A percentile compares a stretch with the other conserved stretches of the same genome.
Conservation (phyloP, 2,113 vertebrate genomes). For the Embiotoca jacksoni region DNA sequence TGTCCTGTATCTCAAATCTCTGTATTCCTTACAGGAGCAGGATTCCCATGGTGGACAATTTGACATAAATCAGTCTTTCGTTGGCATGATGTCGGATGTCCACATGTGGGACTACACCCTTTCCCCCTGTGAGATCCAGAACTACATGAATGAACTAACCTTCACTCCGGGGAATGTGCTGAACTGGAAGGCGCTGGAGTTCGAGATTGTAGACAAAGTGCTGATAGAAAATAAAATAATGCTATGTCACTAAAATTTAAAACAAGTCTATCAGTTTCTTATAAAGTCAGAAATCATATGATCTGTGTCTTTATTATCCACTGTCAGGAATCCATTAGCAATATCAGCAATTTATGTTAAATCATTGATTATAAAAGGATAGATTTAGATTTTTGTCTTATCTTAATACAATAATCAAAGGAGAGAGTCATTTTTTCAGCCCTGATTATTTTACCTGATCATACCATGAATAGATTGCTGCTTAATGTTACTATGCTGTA, state of each 20-base stretch:
- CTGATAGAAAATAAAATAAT: slow-evolving; percentile 50
- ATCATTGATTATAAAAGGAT: neutral
- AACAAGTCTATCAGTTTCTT: neutral
- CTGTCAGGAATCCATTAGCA: neutral
- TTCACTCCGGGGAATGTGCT: slow-evolving; percentile 47
- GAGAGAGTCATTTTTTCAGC: too few relatives aligned
- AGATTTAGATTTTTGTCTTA: neutral
- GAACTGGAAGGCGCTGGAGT: slow-evolving; percentile 29
- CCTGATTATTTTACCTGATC: too few relatives aligned
- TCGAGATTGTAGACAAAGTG: slow-evolving; percentile 35
- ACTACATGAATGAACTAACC: neutral
- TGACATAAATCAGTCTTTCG: slow-evolving; percentile 25
- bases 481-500: too few relatives aligned
- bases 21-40: slow-evolving; percentile 35
- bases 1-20: too few relatives aligned
- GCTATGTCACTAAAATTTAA: slow-evolving; percentile 4
- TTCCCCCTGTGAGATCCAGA: slow-evolving; percentile 35
- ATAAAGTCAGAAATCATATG: neutral
- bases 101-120: slow-evolving; percentile 64
- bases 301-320: neutral
- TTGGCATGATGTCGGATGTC: slow-evolving; percentile 54
- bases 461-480: too few relatives aligned
- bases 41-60: slow-evolving; percentile 39
- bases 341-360: neutral
- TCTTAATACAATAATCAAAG: too few relatives aligned